A percentile compares a stretch with the other conserved stretches of the same genome.
phyloP scores from a whole-genome alignment of 2,888 invertebrate species.

The Brenthis hecate region DNA sequence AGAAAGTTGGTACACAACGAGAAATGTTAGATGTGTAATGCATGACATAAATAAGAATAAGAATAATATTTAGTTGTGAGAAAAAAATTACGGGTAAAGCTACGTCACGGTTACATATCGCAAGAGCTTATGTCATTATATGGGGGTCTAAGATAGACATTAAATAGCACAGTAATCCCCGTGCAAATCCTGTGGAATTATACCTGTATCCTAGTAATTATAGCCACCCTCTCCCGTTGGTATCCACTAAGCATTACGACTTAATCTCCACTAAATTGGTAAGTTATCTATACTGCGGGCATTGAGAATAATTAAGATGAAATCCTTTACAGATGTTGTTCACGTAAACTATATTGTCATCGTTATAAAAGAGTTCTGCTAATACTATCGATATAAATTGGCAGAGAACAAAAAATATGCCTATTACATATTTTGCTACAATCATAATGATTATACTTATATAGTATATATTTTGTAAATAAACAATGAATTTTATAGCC shows the following conservation, averaged over 20 bases:
- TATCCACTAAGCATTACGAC: conserved; percentile 64
- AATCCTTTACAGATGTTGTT: conserved; percentile 1
- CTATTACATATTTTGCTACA: too few species aligned
- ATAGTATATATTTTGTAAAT: too few species aligned
- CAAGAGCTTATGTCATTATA: conserved; percentile 22
- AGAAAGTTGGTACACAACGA: conserved; percentile 4
- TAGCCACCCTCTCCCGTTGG: conserved; percentile 49
- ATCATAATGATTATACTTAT: too few species aligned
- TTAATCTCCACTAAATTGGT: conserved; percentile 70
- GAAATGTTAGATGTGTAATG: not conserved
- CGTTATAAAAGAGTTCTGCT: too few species aligned
- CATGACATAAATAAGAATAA: not conserved
- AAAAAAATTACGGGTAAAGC: not conserved
- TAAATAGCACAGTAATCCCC: conserved; percentile 38
- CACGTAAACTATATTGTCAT: too few species aligned
- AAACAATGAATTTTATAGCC: too few species aligned
- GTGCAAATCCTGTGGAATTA: conserved; percentile 39
- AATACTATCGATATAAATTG: not conserved
- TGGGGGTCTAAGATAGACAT: conserved; percentile 37
- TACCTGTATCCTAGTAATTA: conserved; percentile 38
- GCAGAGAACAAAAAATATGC: too few species aligned
- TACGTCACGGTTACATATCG: conserved; percentile 8
- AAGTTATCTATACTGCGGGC: conserved; percentile 51
- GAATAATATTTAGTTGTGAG: not conserved
- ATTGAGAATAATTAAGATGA: conserved; percentile 20